Conservation (phyloP, 2,888 invertebrate species). For the Lepidonotus clava region DNA sequence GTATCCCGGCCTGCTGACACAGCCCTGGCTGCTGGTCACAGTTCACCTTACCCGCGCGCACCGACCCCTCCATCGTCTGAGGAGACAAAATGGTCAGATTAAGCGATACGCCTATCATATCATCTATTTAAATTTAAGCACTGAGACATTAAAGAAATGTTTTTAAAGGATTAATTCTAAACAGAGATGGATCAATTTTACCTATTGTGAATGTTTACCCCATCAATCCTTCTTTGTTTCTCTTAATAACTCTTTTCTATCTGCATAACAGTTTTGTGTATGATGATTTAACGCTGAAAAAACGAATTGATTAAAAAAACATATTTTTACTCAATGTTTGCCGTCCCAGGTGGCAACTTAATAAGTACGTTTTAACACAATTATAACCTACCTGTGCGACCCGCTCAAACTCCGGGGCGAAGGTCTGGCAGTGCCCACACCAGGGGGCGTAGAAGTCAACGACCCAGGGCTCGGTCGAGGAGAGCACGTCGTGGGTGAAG, state of each 20-base stretch:
- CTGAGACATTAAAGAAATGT: too few relatives aligned
- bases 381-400: conserved; percentile 83
- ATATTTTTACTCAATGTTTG: too few relatives aligned
- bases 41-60: conserved; percentile 85
- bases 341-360: too few relatives aligned
- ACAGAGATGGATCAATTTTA: background rate
- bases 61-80: conserved; percentile 82
- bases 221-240: too few relatives aligned
- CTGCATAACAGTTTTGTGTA: too few relatives aligned
- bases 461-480: conserved; percentile 82
- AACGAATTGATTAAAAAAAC: too few relatives aligned
- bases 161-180: background rate
- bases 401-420: conserved; percentile 86
- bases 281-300: too few relatives aligned
- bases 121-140: too few relatives aligned
- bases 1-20: conserved; percentile 83
- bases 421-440: conserved; percentile 84
- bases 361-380: too few relatives aligned
- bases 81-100: conserved; percentile 52
- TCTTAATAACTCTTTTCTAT: too few relatives aligned
- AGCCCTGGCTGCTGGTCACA: conserved; percentile 83
- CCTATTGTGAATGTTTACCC: too few relatives aligned
- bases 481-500: conserved; percentile 82
- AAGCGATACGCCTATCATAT: too few relatives aligned
- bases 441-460: conserved; percentile 80